Conservation (phyloP, 2,888 invertebrate species). For the Therioaphis trifolii region DNA sequence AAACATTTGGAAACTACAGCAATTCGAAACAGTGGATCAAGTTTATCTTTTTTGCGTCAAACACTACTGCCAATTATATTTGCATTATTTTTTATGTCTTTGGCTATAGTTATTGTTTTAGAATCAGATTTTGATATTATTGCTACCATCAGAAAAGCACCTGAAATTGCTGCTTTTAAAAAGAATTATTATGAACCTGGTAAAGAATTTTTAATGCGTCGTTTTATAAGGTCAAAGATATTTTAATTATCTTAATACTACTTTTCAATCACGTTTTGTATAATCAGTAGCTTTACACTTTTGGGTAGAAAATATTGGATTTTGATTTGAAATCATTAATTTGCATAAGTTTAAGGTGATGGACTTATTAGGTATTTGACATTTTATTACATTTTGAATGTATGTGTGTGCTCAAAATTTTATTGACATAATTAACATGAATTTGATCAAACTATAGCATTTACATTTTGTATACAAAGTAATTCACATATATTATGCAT, state of each 20-base stretch:
- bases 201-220: constrained; percentile 76
- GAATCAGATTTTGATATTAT: constrained; percentile 83
- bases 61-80: constrained; percentile 83
- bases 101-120: constrained; percentile 78
- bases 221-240: constrained; percentile 52
- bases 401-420: constrained; percentile 41
- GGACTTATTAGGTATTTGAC: constrained; percentile 22
- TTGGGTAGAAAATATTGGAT: neutral
- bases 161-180: constrained; percentile 80
- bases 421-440: constrained; percentile 21
- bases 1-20: constrained; percentile 50
- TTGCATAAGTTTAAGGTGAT: constrained; percentile 15
- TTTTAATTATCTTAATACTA: constrained; percentile 26
- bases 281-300: neutral
- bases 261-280: neutral
- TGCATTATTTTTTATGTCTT: constrained; percentile 77
- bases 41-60: constrained; percentile 71
- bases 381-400: neutral
- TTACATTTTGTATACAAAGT: constrained; percentile 28
- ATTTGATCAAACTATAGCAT: constrained; percentile 46
- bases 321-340: neutral
- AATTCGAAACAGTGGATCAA: constrained; percentile 42
- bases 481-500: constrained; percentile 41
- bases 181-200: constrained; percentile 86
- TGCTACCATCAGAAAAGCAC: constrained; percentile 77